These are phyloP conservation scores for Odiellus spinosus DNA, from an alignment of 2,888 invertebrate species.

Conservation along the genomic window DNA sequence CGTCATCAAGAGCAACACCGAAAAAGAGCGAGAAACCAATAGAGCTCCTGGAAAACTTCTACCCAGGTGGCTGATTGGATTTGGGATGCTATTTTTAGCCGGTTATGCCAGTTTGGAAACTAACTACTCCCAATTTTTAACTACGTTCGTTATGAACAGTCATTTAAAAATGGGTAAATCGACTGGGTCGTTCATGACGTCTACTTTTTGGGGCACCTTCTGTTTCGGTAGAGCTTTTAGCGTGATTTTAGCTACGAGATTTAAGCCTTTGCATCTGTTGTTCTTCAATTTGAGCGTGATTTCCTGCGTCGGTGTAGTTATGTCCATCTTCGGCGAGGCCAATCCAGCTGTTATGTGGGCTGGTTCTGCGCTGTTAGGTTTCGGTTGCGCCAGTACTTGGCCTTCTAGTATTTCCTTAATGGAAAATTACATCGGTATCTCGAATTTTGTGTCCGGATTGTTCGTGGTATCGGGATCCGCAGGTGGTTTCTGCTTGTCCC, in stretches of 20 bases:
- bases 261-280: constrained; percentile 29
- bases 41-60: too few species aligned
- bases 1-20: too few species aligned
- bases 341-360: constrained; percentile 27
- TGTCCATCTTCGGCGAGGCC: constrained; percentile 23
- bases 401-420: constrained; percentile 33
- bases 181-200: constrained; percentile 29
- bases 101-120: constrained; percentile 28
- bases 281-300: constrained; percentile 26
- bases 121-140: constrained; percentile 31
- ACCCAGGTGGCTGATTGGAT: too few species aligned
- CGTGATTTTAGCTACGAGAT: constrained; percentile 29
- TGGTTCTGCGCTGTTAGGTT: constrained; percentile 29
- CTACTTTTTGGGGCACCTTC: constrained; percentile 33
- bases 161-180: constrained; percentile 25
- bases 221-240: constrained; percentile 30
- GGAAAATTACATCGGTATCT: constrained; percentile 29
- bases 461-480: too few species aligned
- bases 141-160: constrained; percentile 28
- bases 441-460: too few species aligned
- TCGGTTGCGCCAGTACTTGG: constrained; percentile 33
- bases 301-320: constrained; percentile 25
- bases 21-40: too few species aligned
- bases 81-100: too few species aligned
- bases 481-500: too few species aligned